Percentiles rank a stretch among this genome's conserved stretches.
These are phyloP conservation scores for Takifugu flavidus DNA, from an alignment of 2,113 vertebrate species.

Conservation along the genomic window DNA sequence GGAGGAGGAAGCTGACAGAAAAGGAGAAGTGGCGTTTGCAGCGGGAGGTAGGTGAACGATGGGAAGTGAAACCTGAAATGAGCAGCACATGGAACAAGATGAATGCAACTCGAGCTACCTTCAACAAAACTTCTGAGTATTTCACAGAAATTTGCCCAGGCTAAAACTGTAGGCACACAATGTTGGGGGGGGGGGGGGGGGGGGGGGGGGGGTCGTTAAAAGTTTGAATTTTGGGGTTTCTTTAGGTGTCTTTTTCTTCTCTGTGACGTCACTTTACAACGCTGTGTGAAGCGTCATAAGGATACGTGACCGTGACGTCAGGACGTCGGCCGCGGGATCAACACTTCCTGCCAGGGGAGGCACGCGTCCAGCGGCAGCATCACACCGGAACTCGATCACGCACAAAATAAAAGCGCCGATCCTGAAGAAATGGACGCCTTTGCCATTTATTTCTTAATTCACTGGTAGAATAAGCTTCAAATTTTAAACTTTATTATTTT, in stretches of 20 bases:
- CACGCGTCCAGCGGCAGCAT: constrained; percentile 57
- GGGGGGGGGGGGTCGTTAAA: no score
- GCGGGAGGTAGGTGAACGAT: constrained; percentile 13
- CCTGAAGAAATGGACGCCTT: neutral
- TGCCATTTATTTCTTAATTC: neutral
- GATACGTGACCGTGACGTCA: constrained; percentile 16
- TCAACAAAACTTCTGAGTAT: no score
- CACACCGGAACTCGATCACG: neutral
- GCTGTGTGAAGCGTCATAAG: no score
- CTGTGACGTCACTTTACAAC: neutral
- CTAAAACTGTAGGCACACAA: no score
- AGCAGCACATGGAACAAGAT: no score
- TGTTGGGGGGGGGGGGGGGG: no score
- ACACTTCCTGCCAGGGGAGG: constrained; percentile 85
- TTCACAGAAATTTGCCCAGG: no score
- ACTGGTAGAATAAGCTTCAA: neutral
- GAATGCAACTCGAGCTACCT: no score
- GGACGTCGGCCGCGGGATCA: constrained; percentile 63
- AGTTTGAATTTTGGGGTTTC: neutral
- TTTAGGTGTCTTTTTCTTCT: neutral
- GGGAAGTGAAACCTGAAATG: neutral
- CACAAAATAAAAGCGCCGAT: constrained; percentile 31
- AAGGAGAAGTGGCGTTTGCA: constrained; percentile 8
- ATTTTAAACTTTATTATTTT: neutral
- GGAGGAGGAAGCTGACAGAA: constrained; percentile 10